Evolutionary conservation across 2,797 vertebrate genomes (phyloP).

Genomic region (Sebastes variabilis): DNA sequence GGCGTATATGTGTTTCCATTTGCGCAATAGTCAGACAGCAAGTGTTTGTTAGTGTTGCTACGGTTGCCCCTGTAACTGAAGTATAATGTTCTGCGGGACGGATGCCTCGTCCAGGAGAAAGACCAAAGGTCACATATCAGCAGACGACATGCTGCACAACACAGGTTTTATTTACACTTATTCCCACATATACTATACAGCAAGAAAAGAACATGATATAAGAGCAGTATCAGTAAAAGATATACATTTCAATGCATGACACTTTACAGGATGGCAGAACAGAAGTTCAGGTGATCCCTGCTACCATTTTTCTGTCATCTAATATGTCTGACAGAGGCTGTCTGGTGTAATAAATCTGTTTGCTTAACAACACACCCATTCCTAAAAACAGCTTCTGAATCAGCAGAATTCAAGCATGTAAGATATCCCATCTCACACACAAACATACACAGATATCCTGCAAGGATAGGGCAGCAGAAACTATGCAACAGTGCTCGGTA

Average conservation of each 20-base stretch:
- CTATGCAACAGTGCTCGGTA: background rate
- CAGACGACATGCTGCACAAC: background rate
- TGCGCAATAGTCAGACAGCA: background rate
- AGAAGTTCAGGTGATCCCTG: background rate
- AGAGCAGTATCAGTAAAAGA: background rate
- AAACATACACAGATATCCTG: background rate
- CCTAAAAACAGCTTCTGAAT: conserved; percentile 5
- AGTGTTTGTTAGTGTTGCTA: conserved; percentile 40
- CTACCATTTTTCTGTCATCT: background rate
- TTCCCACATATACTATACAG: background rate
- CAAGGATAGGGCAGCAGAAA: background rate
- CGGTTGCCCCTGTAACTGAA: conserved; percentile 12
- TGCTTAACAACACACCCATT: background rate
- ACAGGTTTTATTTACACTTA: background rate
- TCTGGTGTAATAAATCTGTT: conserved; percentile 4
- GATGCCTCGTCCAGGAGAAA: conserved; percentile 3
- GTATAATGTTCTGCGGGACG: conserved; percentile 20
- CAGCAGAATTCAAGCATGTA: background rate
- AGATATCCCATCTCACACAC: background rate
- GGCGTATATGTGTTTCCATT: background rate
- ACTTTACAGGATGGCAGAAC: background rate
- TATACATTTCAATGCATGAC: background rate
- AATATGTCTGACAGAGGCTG: background rate
- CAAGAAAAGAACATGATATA: background rate
- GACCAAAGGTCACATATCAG: conserved; percentile 38